phyloP scores from a whole-genome alignment of 1,140 invertebrate species.

The Scaptomyza graminum region DNA sequence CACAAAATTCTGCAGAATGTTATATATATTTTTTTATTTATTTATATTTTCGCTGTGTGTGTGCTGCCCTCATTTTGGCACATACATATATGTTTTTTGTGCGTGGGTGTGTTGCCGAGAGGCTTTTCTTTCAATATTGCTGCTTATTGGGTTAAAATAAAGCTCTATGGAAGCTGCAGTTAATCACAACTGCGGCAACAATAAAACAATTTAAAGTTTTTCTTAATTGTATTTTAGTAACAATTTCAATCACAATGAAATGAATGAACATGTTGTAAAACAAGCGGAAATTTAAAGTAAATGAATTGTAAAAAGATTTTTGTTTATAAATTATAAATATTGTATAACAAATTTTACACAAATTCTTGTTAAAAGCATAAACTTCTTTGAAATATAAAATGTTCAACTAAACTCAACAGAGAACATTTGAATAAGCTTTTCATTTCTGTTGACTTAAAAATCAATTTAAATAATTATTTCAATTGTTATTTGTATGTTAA shows the following conservation, averaged over 20 bases:
- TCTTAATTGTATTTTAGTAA: background rate
- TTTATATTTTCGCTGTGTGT: constrained; percentile 5
- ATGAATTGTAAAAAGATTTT: no score
- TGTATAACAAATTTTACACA: no score
- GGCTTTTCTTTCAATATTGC: constrained; percentile 16
- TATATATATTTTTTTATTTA: constrained; percentile 32
- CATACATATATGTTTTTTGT: background rate
- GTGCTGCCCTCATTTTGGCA: constrained; percentile 12
- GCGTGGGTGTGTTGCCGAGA: constrained; percentile 1
- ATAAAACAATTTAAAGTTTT: background rate
- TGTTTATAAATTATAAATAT: no score
- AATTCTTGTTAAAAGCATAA: no score
- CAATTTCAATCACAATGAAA: background rate
- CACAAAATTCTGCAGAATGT: constrained; percentile 60
- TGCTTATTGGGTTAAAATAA: constrained; percentile 2
- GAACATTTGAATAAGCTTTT: no score
- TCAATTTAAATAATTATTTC: no score
- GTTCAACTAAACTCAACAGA: no score
- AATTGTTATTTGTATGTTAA: no score
- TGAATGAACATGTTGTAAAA: background rate
- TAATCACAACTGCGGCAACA: constrained; percentile 7
- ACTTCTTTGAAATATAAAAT: no score
- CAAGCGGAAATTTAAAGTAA: no score
- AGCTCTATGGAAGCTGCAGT: constrained; percentile 5
- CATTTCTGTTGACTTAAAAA: no score